phyloP scores from a whole-genome alignment of 1,140 invertebrate species.

The Neodiprion pinetum region DNA sequence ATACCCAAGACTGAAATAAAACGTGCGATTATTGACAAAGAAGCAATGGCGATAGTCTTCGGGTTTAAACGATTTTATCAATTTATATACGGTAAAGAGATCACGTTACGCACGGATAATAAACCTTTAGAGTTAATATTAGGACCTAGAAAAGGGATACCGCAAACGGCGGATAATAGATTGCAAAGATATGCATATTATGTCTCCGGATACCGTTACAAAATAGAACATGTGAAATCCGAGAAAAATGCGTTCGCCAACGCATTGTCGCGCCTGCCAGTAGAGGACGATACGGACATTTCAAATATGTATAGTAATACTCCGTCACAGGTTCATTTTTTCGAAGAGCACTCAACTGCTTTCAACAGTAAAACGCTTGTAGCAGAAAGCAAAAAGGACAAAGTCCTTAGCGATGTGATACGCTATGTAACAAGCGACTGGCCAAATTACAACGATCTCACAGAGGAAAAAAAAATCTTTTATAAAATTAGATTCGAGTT shows the following conservation, averaged over 20 bases:
- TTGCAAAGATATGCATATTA: constrained; percentile 21
- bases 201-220: constrained; percentile 13
- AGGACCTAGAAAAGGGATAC: constrained; percentile 8
- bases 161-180: constrained; percentile 12
- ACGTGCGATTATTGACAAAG: constrained; percentile 18
- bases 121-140: constrained; percentile 14
- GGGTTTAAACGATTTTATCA: constrained; percentile 18
- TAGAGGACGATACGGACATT: too few relatives aligned
- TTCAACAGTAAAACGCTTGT: constrained; percentile 13
- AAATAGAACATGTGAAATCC: constrained; percentile 17
- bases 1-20: constrained; percentile 33
- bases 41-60: constrained; percentile 20
- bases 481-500: not conserved
- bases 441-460: not conserved
- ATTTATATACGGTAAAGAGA: constrained; percentile 12
- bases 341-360: constrained; percentile 4
- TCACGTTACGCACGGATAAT: constrained; percentile 19
- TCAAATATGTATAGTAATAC: not conserved
- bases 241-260: constrained; percentile 24
- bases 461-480: not conserved
- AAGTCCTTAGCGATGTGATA: not conserved
- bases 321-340: constrained; percentile 8
- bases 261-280: constrained; percentile 26
- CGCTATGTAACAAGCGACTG: not conserved
- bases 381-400: constrained; percentile 15